Evolutionary conservation across 2,888 invertebrate species (phyloP), one percentile per base, ranked within the genome.

Genomic region (Molorchus minor): DNA sequence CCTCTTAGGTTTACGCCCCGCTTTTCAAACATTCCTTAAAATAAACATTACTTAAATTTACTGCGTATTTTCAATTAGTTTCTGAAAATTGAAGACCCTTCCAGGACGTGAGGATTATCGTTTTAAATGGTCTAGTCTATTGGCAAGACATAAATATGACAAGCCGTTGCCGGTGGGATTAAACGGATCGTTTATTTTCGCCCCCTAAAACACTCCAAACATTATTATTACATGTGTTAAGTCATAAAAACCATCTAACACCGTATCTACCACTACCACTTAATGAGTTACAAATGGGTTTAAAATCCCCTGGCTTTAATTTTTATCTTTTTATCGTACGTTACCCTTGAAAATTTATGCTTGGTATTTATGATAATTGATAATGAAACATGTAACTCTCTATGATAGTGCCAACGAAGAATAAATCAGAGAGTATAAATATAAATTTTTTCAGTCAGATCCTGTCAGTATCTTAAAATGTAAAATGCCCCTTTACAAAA

Each of bases 11-110:
- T 56, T 61, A 61, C 53, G 56, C 35, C 52, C 53, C 53, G 41
- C 56, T 61, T 61, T 52, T 56, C 60, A 61, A 61, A 56, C 60
- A 61, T 25, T 25, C 41, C 40, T 30, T 25, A 44, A 52, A 52
- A 58, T 54, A 54, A 49, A 49, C 49, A 38, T 38, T 25, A 49
- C 38, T 38, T 38, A 49, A 33, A 33, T 49, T 49, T 36, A 49
- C 38, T 38, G 12, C n/a, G 13, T 13, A 49, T 38, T 49, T 38
- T 20, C 36, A 38, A 35, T 49, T 49, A 38, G 25, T 36, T 38
- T 49, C 16, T 15, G 49, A 49, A 49, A 38, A 38, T 49, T 29
- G 49, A 38, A 25, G 15, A 25, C 12, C n/a, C 13, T 8, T 19
- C 13, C 15, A 20, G 10, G 25, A 38, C 15, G 33, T 25, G 25